A percentile compares a stretch with the other conserved stretches of the same genome.
These are phyloP conservation scores for Pituophis catenifer DNA, from an alignment of 2,113 vertebrate genomes.

Conservation along the genomic window DNA sequence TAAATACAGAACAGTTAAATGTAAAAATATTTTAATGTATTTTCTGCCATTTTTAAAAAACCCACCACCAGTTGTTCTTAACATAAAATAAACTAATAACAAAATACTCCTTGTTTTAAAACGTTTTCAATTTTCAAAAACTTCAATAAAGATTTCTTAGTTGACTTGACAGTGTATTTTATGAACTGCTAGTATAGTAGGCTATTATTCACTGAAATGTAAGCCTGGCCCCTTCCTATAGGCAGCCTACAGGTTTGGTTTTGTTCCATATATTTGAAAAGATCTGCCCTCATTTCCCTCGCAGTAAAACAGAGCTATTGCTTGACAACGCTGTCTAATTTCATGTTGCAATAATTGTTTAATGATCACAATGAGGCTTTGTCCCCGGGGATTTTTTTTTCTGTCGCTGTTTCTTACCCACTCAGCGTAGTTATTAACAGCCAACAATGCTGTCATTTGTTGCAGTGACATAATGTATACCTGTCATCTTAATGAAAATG, in stretches of 20 bases:
- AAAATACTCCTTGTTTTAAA: background rate
- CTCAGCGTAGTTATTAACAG: conserved; percentile 71
- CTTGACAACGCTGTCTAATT: conserved; percentile 71
- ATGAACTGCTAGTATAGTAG: background rate
- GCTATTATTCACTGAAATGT: background rate
- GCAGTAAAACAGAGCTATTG: conserved; percentile 69
- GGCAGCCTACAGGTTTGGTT: background rate
- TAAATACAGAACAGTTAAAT: background rate
- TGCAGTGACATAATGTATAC: conserved; percentile 68
- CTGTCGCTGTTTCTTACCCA: conserved; percentile 73
- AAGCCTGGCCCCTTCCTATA: background rate
- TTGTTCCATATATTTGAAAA: conserved; percentile 13
- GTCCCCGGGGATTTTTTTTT: conserved; percentile 69
- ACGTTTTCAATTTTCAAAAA: background rate
- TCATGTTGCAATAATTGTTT: conserved; percentile 75
- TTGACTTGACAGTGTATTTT: background rate
- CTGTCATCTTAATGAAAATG: conserved; percentile 72
- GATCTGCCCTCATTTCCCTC: conserved; percentile 32
- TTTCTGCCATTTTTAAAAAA: background rate
- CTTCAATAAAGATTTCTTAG: background rate
- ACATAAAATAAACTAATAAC: background rate
- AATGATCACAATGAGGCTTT: conserved; percentile 72
- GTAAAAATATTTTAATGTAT: background rate
- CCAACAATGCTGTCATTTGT: conserved; percentile 75
- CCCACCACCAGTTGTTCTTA: background rate